Evolutionary conservation across 2,113 vertebrate species (phyloP), one percentile per base, ranked within the genome.

Genomic region (Albula goreensis): DNA sequence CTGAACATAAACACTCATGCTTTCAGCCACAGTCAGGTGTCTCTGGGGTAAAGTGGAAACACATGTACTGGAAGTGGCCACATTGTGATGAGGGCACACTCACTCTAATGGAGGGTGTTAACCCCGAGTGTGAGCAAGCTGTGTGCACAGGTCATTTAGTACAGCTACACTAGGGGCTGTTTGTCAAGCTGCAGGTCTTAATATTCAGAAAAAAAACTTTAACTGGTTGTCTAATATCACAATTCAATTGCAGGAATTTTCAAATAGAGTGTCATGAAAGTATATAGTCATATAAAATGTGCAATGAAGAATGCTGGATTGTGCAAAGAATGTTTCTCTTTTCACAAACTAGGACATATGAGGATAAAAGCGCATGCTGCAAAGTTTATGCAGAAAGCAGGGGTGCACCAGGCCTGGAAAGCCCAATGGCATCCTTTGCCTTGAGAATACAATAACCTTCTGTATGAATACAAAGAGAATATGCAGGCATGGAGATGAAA

Each of bases 401-500:
- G 60, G 22, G 6, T 22, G 17, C 17, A 66, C 2, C 11, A 66
- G 3, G 7, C 15, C 19, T 9, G 17, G 17, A 19, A 15, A 22
- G 4, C 17, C 15, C 60, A 22, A 4, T 22, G 60, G 7, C 60
- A 19, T 66, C 60, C 17, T 19, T 0, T 5, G 15, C 15, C 60
- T 19, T 19, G 50, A 9, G 41, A 63, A 56, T 49, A 56, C 49
- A 66, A 57, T 63, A 11, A 79, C 57, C 19, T 50, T 66, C 53
- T 60, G 25, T 22, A 66, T 22, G 82, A 66, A 66, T 66, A 66
- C 52, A 48, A 60, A 83, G 82, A 22, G 17, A 66, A 50, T 63
- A 19, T 66, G 13, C 63, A 19, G 77, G 84, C 50, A 50, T 79
- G 22, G 25, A 57, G n/a, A 79, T 85, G 77, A 85, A 85, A 85